These are phyloP conservation scores for Coremacera marginata DNA, from an alignment of 2,888 invertebrate genomes.

Conservation along the genomic window DNA sequence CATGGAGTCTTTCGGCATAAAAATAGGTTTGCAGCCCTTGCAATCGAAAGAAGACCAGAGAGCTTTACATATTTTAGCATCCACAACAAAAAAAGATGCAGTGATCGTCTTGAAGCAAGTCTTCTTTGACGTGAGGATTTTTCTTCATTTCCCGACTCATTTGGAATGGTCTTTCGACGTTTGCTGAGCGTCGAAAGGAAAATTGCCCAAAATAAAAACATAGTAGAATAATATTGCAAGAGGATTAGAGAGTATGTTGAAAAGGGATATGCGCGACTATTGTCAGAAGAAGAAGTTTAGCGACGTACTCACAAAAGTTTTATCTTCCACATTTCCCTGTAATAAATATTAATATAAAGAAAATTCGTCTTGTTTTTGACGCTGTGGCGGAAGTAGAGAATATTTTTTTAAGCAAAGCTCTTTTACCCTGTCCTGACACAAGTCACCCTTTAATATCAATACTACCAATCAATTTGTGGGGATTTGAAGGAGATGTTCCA, in stretches of 20 bases:
- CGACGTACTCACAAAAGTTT: not conserved
- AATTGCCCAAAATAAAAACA: conserved; percentile 23
- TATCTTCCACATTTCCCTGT: not conserved
- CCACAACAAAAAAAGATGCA: not conserved
- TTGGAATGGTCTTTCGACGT: not conserved
- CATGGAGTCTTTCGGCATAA: too few species aligned
- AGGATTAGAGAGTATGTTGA: not conserved
- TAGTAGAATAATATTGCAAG: not conserved
- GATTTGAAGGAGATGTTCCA: too few species aligned
- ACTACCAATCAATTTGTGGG: not conserved
- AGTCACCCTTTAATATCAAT: conserved; percentile 19
- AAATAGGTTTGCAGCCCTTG: not conserved
- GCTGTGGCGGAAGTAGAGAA: not conserved
- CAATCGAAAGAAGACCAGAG: not conserved
- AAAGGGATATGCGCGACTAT: too few species aligned
- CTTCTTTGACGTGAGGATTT: not conserved
- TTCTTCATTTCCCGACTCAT: not conserved
- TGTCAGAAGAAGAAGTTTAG: not conserved
- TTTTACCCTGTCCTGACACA: not conserved
- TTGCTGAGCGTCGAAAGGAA: not conserved
- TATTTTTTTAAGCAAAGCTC: not conserved
- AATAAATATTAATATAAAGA: not conserved
- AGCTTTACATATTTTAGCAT: not conserved
- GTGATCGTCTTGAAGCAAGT: not conserved
- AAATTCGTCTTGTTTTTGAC: not conserved